Base-by-base conservation (phyloP, 2,888 invertebrate genomes). In the Catocala nupta region DNA sequence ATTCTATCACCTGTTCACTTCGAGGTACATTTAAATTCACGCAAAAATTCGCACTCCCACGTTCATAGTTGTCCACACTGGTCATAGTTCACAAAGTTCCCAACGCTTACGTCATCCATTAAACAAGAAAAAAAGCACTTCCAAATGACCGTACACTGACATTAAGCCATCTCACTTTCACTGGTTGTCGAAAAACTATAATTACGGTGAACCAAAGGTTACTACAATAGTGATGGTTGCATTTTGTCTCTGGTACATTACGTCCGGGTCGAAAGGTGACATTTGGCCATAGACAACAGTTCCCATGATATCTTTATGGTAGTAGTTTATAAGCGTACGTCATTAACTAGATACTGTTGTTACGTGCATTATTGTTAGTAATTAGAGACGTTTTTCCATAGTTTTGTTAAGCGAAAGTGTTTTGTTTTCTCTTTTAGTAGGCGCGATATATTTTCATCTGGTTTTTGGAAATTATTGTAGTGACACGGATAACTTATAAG, bases 161-260 rank as follows among this genome's bases (percentile, higher is more conserved):
- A 85, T 86, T 85, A 84, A 70, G 71, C 60, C 65, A 63, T 71
- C 70, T 59, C 57, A 85, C 89, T 89, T 89, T 90, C 89, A 81
- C 89, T 77, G 62, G 70, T 71, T 71, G 62, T 72, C 75, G 63
- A 81, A 85, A 85, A 82, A 81, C 82, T 80, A 81, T 89, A 86
- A 89, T 89, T 86, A 87, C 76, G 75, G 70, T 65, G 73, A 64
- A 68, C 10, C 50, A 59, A 63, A 63, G 58, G 63, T 63, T 59
- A 59, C 25, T 33, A 49, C 49, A 49, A 49, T n/a, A 34, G 49
- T 49, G 33, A 33, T 11, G n/a, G 33, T 43, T 43, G 11, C n/a
- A 16, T 47, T 49, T 49, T 48, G 48, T 48, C 25, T 48, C 25
- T 25, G 25, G 25, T 25, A 25, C 10, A 33, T 55, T 62, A 8